Base-by-base conservation (phyloP, 2,113 vertebrate genomes). In the Pseudopipra pipra region DNA sequence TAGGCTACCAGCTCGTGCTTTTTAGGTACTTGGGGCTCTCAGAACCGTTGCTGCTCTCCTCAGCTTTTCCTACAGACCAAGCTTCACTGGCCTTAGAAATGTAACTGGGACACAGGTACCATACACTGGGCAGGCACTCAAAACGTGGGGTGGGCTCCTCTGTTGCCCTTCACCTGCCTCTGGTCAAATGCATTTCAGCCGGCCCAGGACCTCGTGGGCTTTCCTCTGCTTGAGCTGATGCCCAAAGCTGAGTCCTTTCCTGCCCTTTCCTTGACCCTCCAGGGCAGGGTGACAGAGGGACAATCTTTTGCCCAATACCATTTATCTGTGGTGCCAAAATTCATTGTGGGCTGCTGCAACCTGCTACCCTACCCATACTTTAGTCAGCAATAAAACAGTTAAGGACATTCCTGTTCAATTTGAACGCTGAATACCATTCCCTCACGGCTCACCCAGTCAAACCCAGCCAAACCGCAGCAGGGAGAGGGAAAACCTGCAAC, bases 121-220 rank as follows among this genome's bases (percentile, higher is more conserved):
- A 3, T 7, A 8, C 20, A n/a, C 2, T 8, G 22, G 2, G 27
- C 27, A 11, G 47, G 37, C 30, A 61, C 31, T 46, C 44, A 28
- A n/a, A 55, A 44, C 0, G 0, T 2, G 27, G 27, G 13, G 9
- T 5, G 59, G 28, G 31, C 10, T 77, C 28, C 39, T 28, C 58
- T 28, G 33, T 27, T 27, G 66, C 66, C 71, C 9, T 78, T 37
- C 52, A 11, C 33, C 27, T 24, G 30, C 62, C 59, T 6, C 37
- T 56, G 14, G 17, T 18, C 15, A 30, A 41, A 47, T 0, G 9
- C 18, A 2, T 15, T 67, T 31, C 31, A 33, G 63, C 16, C 2
- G 22, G 46, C 30, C 2, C 2, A 17, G 24, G 24, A 5, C 31
- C 6, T 21, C 9, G 5, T 6, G 14, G 14, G 5, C 35, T 63